Base-by-base conservation (phyloP, 1,140 invertebrate species). In the Aphelinus atriplicis region DNA sequence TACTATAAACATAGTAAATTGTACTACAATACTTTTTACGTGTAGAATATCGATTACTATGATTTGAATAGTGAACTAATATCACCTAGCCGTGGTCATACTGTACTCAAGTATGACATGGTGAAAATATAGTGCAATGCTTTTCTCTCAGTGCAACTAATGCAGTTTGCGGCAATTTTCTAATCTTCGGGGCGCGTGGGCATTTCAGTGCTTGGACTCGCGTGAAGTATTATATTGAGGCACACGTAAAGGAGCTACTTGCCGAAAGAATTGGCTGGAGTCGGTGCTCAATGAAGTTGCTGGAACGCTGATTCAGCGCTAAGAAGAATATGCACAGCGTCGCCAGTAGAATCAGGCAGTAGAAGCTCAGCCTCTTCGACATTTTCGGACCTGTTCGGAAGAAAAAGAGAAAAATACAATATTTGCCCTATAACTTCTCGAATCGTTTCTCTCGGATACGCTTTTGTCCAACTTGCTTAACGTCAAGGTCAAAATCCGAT, bases 321-420 rank as follows among this genome's bases (percentile, higher is more conserved):
- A 87, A 71, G 80, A 87, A 86, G 79, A 87, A 86, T 50, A 88
- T 86, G 80, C 87, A 88, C 77, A 87, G 71, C 46, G 84, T 86
- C 74, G 81, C 82, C 72, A 88, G 81, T 75, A 81, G 82, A 79
- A 88, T 80, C 74, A 87, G 80, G 80, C 82, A 83, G 79, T 86
- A 88, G 73, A 88, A 88, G 71, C 86, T 85, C 71, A 86, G 75
- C 70, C 81, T 81, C 78, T 84, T 86, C 66, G 86, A 87, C 81
- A 86, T 84, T 80, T 76, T 70, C 2, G 47, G 9, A 58, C 53
- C 73, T 68, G 43, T n/a, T n/a, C n/a, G n/a, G n/a, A n/a, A n/a
- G n/a, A 61, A 67, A 53, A 66, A 47, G 51, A 42, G 4, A 47
- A 62, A 62, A 62, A 62, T 3, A 45, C 3, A 5, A 5, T 67